A percentile compares a stretch with the other conserved stretches of the same genome.
Conservation (phyloP, 2,888 invertebrate species). For the Chromoteleia sp. region DNA sequence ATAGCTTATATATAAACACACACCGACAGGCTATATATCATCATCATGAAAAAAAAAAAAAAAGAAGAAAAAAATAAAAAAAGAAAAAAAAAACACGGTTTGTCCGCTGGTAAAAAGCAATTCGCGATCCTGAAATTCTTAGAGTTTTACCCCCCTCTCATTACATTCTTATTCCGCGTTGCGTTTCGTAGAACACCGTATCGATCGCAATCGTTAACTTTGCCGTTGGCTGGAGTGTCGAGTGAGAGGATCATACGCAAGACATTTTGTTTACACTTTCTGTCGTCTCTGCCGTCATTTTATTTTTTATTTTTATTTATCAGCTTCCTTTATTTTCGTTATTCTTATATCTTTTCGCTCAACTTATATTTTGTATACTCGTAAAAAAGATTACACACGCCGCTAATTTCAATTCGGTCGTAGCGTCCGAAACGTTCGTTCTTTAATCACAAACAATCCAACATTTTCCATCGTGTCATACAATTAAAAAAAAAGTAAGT, state of each 20-base stretch:
- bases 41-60: no score
- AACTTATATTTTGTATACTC: conserved; percentile 38
- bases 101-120: conserved; percentile 33
- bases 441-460: conserved; percentile 50
- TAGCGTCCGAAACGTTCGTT: conserved; percentile 35
- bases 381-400: conserved; percentile 37
- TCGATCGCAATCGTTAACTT: conserved; percentile 49
- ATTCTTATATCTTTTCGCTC: conserved; percentile 26
- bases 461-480: conserved; percentile 41
- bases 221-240: conserved; percentile 64
- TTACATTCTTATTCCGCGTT: conserved; percentile 27
- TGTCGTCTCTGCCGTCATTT: conserved; percentile 27
- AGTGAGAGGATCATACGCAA: conserved; percentile 81
- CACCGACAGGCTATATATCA: no score
- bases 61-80: no score
- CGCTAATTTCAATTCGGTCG: conserved; percentile 30
- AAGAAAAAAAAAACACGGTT: neutral
- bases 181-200: conserved; percentile 14
- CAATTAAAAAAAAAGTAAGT: conserved; percentile 22
- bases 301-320: conserved; percentile 9
- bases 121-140: conserved; percentile 52
- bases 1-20: no score
- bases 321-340: neutral
- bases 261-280: conserved; percentile 77
- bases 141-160: conserved; percentile 44